phyloP scores from a whole-genome alignment of 2,888 invertebrate genomes.

The Ochropleura leucogaster region DNA sequence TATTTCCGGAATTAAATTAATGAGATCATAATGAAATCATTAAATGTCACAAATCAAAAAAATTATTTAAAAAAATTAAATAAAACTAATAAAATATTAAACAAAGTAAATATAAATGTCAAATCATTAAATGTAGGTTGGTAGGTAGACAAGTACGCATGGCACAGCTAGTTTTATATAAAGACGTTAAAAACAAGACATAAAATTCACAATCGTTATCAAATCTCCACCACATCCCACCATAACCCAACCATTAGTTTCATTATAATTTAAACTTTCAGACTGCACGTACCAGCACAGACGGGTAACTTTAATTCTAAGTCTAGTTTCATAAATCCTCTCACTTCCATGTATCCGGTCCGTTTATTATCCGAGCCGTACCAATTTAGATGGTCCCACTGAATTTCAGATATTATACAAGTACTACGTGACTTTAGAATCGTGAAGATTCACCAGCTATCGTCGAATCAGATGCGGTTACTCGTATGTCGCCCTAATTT shows the following conservation, averaged over 20 bases:
- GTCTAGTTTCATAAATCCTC: slow-evolving; percentile 77
- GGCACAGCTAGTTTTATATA: no score
- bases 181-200: no score
- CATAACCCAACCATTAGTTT: slow-evolving; percentile 41
- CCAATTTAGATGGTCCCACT: slow-evolving; percentile 79
- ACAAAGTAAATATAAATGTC: no score
- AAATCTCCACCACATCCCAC: not conserved
- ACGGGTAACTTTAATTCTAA: slow-evolving; percentile 68
- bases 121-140: no score
- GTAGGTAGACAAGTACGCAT: no score
- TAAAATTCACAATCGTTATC: not conserved
- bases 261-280: slow-evolving; percentile 63
- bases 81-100: no score
- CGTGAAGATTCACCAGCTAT: slow-evolving; percentile 67
- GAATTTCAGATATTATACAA: slow-evolving; percentile 81
- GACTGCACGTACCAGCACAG: slow-evolving; percentile 60
- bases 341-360: slow-evolving; percentile 75
- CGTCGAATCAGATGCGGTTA: slow-evolving; percentile 73
- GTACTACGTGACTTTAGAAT: slow-evolving; percentile 80
- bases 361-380: slow-evolving; percentile 80
- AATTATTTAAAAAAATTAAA: no score
- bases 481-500: slow-evolving; percentile 68
- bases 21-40: no score
- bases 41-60: no score
- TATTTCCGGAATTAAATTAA: no score